phyloP scores from a whole-genome alignment of 1,140 invertebrate genomes.

The Hyposmocoma kahamanoa region DNA sequence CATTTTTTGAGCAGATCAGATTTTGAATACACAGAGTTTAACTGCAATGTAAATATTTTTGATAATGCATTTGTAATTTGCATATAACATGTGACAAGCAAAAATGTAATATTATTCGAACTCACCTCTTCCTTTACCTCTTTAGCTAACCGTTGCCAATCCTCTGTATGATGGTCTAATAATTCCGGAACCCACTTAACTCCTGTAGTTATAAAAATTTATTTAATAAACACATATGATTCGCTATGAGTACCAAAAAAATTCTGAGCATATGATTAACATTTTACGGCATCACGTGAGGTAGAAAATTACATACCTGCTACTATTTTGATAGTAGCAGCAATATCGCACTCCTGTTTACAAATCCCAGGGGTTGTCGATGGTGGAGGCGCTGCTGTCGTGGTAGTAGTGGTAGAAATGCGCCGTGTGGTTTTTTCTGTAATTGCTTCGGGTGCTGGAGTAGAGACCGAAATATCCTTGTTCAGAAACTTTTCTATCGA shows the following conservation, averaged over 20 bases:
- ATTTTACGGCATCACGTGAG: too few relatives aligned
- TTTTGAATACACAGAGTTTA: slow-evolving; percentile 86
- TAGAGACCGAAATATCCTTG: slow-evolving; percentile 75
- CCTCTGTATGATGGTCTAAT: slow-evolving; percentile 87
- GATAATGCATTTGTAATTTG: slow-evolving; percentile 1
- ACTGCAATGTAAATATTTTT: slow-evolving; percentile 72
- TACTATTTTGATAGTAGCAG: slow-evolving; percentile 87
- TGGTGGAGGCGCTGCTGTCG: slow-evolving; percentile 80
- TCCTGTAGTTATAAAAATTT: slow-evolving; percentile 57
- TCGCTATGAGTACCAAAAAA: too few relatives aligned
- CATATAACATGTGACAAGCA: slow-evolving; percentile 6
- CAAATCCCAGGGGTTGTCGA: slow-evolving; percentile 89
- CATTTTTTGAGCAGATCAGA: slow-evolving; percentile 83
- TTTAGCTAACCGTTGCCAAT: slow-evolving; percentile 87
- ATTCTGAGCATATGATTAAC: too few relatives aligned
- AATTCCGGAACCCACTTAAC: slow-evolving; percentile 89
- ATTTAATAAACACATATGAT: slow-evolving; percentile 5
- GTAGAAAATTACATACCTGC: slow-evolving; percentile 71
- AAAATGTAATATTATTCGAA: neutral
- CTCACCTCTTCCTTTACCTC: slow-evolving; percentile 84
- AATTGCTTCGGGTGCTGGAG: slow-evolving; percentile 57
- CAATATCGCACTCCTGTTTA: slow-evolving; percentile 84
- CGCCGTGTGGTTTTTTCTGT: slow-evolving; percentile 75
- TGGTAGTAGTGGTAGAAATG: slow-evolving; percentile 84
- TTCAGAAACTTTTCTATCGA: slow-evolving; percentile 87